Percentiles rank a stretch among this genome's conserved stretches.
Evolutionary conservation across 2,797 vertebrate species (phyloP).

Genomic region (Sebastolobus altivelis): DNA sequence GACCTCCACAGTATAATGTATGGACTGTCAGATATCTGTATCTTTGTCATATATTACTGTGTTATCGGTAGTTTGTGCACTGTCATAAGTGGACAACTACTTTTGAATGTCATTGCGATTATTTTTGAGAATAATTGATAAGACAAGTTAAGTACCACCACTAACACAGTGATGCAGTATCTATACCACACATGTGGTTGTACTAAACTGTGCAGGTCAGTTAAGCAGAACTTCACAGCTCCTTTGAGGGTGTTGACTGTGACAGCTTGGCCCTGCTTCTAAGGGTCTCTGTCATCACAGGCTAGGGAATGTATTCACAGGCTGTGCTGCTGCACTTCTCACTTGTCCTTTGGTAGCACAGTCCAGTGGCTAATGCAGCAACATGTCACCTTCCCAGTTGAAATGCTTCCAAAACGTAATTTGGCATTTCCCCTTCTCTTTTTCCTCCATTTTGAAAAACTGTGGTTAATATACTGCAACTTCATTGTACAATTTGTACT

Average conservation of each 20-base stretch:
- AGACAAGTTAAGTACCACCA: neutral
- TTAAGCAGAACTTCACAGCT: neutral
- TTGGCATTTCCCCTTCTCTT: neutral
- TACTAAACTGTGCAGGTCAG: neutral
- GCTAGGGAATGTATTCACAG: neutral
- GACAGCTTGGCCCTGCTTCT: neutral
- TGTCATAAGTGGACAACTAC: neutral
- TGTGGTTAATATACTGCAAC: neutral
- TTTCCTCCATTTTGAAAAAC: neutral
- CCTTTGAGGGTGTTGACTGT: neutral
- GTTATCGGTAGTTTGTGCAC: no score
- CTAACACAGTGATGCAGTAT: neutral
- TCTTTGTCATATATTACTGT: neutral
- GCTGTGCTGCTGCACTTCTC: neutral
- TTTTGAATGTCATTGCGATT: neutral
- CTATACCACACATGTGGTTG: neutral
- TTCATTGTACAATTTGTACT: neutral
- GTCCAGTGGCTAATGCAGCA: neutral
- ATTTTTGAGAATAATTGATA: neutral
- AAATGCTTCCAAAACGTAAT: neutral
- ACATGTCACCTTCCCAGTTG: neutral
- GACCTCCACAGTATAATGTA: neutral
- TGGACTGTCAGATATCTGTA: neutral
- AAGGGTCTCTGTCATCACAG: neutral
- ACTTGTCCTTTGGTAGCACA: neutral